A percentile compares a stretch with the other conserved stretches of the same genome.
Conservation (phyloP, 2,113 vertebrate genomes). For the Ameiurus melas region DNA sequence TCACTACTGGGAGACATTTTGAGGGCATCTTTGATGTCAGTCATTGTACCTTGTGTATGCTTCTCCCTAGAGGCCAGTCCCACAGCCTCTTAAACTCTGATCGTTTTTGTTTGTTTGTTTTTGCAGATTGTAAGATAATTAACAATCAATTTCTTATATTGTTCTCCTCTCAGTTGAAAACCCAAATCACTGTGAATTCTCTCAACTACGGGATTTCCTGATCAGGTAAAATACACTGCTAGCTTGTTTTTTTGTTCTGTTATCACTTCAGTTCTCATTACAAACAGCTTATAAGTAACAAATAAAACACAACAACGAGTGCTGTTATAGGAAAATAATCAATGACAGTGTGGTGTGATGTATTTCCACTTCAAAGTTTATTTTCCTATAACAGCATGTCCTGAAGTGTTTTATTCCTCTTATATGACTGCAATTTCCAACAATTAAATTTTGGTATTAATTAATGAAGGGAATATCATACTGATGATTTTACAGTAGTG, state of each 20-base stretch:
- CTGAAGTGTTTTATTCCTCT: neutral
- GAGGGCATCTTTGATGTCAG: constrained; percentile 22
- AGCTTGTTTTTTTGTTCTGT: neutral
- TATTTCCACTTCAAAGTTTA: neutral
- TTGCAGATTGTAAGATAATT: neutral
- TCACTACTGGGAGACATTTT: constrained; percentile 27
- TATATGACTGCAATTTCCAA: too few relatives aligned
- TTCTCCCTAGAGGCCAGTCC: neutral
- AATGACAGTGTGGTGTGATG: neutral
- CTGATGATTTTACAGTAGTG: too few relatives aligned
- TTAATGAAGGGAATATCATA: too few relatives aligned
- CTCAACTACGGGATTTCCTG: constrained; percentile 91
- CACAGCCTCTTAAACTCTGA: neutral
- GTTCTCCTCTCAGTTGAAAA: constrained; percentile 87
- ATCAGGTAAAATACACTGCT: constrained; percentile 82
- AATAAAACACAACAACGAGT: neutral
- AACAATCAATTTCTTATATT: neutral
- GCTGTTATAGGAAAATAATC: neutral
- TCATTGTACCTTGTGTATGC: neutral
- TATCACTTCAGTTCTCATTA: neutral
- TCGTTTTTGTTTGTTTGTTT: neutral
- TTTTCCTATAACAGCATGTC: neutral
- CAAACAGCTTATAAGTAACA: neutral
- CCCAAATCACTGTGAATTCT: constrained; percentile 95
- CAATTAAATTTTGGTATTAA: too few relatives aligned